Evolutionary conservation across 2,888 invertebrate species (phyloP), one percentile per base, ranked within the genome.

Genomic region (Tachystola acroxantha): DNA sequence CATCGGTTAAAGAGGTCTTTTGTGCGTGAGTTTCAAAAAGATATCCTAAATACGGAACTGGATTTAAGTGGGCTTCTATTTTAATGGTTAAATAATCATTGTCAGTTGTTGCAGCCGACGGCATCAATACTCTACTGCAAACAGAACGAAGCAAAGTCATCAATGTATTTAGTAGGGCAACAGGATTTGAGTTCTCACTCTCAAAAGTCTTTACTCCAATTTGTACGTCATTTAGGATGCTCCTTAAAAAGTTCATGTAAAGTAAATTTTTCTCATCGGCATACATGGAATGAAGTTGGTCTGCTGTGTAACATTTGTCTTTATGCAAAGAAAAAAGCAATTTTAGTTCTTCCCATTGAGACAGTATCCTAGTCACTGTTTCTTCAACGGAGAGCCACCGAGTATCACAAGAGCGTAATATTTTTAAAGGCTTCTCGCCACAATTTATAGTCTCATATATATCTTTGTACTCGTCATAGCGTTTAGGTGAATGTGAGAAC

Each of bases 321-420:
- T 37, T 47, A 10, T 11, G 34, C 6, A 49, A n/a, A 11, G 32
- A 19, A 35, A 57, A 58, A 46, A 47, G 50, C 5, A 52, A 36
- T 40, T 48, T 54, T 11, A 63, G 32, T 33, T 57, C 54, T 22
- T 53, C 22, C 59, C 53, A 64, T 42, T 63, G 63, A 11, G 43
- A 16, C 10, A 46, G 25, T 37, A 57, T 56, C 39, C 50, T 41
- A 10, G 35, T 12, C 2, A 54, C 46, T 10, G 57, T 48, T 45
- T 6, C 7, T 9, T 59, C 53, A 24, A 59, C 45, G 1, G 57
- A 53, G 3, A 57, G 34, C 50, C 54, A 56, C 9, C 55, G 43
- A 5, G 22, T 22, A 3, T 6, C 12, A 22, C 22, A 22, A 7
- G 22, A 22, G 2, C 9, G 6, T 7, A 20, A 31, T n/a, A n/a